Conservation (phyloP, 2,113 vertebrate genomes). For the Neogale vison region DNA sequence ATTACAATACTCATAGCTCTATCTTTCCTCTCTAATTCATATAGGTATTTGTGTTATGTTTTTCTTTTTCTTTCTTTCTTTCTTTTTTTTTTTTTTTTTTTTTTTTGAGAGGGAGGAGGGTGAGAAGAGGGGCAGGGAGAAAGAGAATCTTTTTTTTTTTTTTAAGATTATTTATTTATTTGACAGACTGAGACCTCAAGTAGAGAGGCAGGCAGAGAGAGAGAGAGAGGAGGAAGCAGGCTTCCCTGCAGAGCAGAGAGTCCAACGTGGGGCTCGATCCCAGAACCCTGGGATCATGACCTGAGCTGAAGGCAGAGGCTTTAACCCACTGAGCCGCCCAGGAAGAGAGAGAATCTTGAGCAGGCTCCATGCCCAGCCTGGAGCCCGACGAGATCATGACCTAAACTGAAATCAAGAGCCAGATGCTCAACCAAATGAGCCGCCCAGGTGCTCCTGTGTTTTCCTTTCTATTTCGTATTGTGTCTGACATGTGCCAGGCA, state of each 20-base stretch:
- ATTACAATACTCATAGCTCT: background rate
- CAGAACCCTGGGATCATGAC: no score
- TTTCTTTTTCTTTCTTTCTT: background rate
- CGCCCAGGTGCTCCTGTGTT: background rate
- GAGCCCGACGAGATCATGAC: background rate
- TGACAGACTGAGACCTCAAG: no score
- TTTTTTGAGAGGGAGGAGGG: background rate
- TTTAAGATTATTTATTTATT: no score
- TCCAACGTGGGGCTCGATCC: no score
- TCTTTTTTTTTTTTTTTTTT: background rate
- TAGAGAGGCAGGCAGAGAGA: no score
- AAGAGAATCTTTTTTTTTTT: background rate
- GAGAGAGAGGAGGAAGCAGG: no score
- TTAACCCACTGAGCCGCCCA: no score
- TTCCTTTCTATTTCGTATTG: background rate
- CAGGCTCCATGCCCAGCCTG: background rate
- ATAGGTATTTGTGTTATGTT: background rate
- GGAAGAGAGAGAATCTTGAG: background rate
- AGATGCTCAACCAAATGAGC: background rate
- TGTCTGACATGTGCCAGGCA: background rate
- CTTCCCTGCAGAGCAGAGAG: no score
- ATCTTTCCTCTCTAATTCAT: background rate
- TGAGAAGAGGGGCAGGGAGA: no score
- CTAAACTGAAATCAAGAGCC: background rate
- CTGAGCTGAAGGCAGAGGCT: no score